Percentiles rank a stretch among this genome's conserved stretches.
These are phyloP conservation scores for Zele albiditarsus DNA, from an alignment of 2,888 invertebrate species.

Conservation along the genomic window DNA sequence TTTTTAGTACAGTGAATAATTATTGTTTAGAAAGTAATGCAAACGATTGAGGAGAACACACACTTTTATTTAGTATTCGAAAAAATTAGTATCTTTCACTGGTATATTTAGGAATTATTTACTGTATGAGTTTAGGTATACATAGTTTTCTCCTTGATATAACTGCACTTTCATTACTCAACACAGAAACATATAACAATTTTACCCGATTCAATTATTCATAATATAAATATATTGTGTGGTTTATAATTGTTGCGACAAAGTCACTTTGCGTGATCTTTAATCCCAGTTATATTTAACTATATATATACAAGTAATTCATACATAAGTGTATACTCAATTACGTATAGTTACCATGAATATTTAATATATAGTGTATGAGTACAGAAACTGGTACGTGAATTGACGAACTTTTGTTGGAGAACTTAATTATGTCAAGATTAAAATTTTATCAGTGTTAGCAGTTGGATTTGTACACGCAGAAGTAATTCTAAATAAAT, in stretches of 20 bases:
- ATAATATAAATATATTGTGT: no score
- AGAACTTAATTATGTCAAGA: constrained; percentile 16
- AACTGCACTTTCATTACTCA: no score
- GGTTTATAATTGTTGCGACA: not conserved
- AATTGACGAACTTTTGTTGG: constrained; percentile 16
- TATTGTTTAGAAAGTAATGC: no score
- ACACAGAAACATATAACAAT: no score
- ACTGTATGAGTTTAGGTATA: no score
- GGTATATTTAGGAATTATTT: no score
- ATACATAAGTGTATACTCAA: not conserved
- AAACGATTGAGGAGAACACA: no score
- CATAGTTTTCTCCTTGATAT: no score
- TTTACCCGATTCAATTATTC: no score
- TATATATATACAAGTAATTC: not conserved
- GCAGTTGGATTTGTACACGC: constrained; percentile 9
- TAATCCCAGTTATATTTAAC: not conserved
- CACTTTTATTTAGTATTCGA: no score
- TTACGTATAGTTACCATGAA: not conserved
- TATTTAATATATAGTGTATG: not conserved
- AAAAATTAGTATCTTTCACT: no score
- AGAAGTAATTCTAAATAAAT: constrained; percentile 20
- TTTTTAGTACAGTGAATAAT: no score
- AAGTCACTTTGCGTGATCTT: not conserved
- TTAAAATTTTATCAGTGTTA: constrained; percentile 1
- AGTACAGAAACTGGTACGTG: not conserved